Conservation (phyloP, 2,113 vertebrate species). For the Hyla sarda region DNA sequence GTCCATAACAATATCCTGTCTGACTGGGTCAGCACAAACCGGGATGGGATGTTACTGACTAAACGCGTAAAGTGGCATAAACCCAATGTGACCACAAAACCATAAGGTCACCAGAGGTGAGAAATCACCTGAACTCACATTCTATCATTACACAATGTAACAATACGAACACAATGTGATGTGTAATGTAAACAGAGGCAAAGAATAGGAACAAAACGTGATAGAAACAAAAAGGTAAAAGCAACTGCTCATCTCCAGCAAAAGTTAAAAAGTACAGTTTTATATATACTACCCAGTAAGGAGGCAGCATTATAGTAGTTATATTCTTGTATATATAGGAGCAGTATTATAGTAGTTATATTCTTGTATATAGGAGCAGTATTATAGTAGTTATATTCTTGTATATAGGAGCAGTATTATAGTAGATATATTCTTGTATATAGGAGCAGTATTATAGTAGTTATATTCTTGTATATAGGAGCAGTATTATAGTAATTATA, state of each 20-base stretch:
- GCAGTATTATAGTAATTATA: neutral
- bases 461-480: neutral
- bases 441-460: too few species aligned
- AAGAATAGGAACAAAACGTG: neutral
- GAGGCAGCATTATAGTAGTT: too few species aligned
- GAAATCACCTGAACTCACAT: neutral
- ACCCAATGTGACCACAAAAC: neutral
- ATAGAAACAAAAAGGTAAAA: neutral
- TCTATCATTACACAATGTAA: conserved; percentile 8
- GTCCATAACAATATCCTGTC: neutral
- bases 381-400: too few species aligned
- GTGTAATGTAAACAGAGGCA: conserved; percentile 1
- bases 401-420: too few species aligned
- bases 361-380: too few species aligned
- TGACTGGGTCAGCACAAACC: neutral
- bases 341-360: too few species aligned
- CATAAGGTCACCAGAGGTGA: neutral
- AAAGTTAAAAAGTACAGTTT: too few species aligned
- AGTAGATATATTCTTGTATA: too few species aligned
- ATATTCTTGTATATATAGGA: too few species aligned
- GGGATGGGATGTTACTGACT: neutral
- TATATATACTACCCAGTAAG: too few species aligned
- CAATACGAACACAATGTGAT: neutral
- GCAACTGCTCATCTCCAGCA: too few species aligned
- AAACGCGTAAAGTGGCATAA: neutral